Base-by-base conservation (phyloP, 92 coral and sea anemone genomes). In the Palythoa grandiflora region DNA sequence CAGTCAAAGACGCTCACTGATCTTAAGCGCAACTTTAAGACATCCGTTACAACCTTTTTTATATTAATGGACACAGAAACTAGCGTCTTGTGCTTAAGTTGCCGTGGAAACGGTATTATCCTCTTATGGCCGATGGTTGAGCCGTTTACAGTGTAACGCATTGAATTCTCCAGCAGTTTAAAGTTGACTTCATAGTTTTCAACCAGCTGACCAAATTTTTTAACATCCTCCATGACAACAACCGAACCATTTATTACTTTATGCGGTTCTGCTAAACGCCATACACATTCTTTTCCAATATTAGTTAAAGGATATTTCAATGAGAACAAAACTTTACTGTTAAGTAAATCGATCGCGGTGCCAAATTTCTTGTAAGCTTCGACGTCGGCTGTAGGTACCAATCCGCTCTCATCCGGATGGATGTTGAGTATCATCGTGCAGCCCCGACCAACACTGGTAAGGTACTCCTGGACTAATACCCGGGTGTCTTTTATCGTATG, bases 381-480 rank as follows among this genome's bases (percentile, higher is more conserved):
- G 88, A 89, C 84, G 61, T 94, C 98, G 28, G 20, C 19, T 50
- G 77, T 85, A 87, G 98, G 98, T 68, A 94, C 94, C 79, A 91
- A 44, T 17, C 98, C 98, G 28, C 93, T 89, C 77, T 84, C 83
- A 71, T 94, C 94, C 68, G 98, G 98, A 83, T 57, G 87, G 40
- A 94, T 90, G 76, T 94, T 91, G 48, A 94, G 94, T 21, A 93
- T 88, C 83, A 94, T 73, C 9, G 93, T 94, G 77, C 98, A 94
- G 12, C 98, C 98, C 83, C 94, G 91, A 5, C 98, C 98, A 37
- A 94, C 98, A 54, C 98, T 94, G 4, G 96, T 94, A 12, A 94
- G 88, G 70, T 94, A 94, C 59, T 93, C 93, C 28, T 84, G 92
- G 2, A 94, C 71, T 83, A 93, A 88, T 16, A 83, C 90, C 37